A percentile compares a stretch with the other conserved stretches of the same genome.
phyloP scores from a whole-genome alignment of 23 tunicate species.

The Styela clava region DNA sequence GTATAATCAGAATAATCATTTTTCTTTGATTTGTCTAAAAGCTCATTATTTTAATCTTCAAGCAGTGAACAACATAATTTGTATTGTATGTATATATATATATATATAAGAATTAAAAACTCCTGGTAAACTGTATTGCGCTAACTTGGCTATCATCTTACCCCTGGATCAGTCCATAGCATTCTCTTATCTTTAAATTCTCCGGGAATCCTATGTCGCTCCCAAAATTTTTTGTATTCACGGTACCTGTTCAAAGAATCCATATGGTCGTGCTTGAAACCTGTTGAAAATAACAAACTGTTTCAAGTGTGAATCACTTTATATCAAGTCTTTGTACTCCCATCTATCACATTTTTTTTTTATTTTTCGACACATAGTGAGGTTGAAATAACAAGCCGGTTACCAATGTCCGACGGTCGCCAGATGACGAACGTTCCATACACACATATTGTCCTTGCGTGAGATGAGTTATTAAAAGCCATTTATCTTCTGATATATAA shows the following conservation, averaged over 20 bases:
- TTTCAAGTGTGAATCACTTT: background rate
- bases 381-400: background rate
- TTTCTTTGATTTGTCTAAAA: too few species aligned
- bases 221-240: conserved; percentile 52
- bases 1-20: too few species aligned
- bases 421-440: background rate
- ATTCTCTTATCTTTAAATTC: conserved; percentile 37
- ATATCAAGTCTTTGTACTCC: background rate
- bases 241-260: conserved; percentile 40
- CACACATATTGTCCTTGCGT: background rate
- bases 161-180: conserved; percentile 60
- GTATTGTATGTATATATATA: too few species aligned
- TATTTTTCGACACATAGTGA: too few species aligned
- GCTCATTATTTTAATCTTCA: too few species aligned
- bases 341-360: background rate
- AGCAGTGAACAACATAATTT: too few species aligned
- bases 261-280: conserved; percentile 50
- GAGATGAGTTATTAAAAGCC: background rate
- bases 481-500: too few species aligned
- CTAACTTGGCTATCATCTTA: too few species aligned
- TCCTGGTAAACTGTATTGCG: too few species aligned
- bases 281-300: background rate
- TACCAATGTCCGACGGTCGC: background rate
- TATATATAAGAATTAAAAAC: too few species aligned
- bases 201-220: conserved; percentile 55